Evolutionary conservation across 2,113 vertebrate genomes (phyloP), one percentile per base, ranked within the genome.

Genomic region (Ceyx cyanopectus): DNA sequence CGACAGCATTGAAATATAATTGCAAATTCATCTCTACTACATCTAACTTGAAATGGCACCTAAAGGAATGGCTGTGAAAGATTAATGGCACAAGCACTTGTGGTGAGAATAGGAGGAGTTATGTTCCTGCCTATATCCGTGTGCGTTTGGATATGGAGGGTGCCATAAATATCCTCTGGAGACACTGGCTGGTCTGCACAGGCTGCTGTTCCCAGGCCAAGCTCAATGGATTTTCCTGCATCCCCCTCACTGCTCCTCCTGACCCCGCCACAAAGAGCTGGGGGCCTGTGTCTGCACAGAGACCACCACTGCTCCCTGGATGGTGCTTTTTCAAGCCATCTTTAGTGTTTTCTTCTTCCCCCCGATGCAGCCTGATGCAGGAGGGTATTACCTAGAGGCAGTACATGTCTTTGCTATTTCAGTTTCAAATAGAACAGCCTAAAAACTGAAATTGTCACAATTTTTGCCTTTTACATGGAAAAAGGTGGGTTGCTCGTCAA

Each of bases 251-350:
- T 2, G 20, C 5, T 29, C 20, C 9, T 21, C 9, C 8, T 30
- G 19, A 0, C 27, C 29, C 2, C 11, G 2, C 65, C 48, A 46
- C 4, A 32, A n/a, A 7, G 60, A 40, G 21, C 26, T 0, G 2
- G 16, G 21, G 46, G n/a, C 9, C 29, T 11, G 43, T n/a, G 81
- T 19, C 56, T 43, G 34, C 21, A 24, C 58, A 34, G 23, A 51
- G 51, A 11, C 8, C 10, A 20, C 24, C 6, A 16, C 1, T 22
- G 32, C 41, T 63, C 32, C 60, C 32, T 1, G 5, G 43, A 13
- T 14, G 13, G 26, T 11, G 16, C 13, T 41, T 72, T 20, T 43
- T 34, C 5, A 1, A 32, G 26, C 29, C 20, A 21, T 34, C 50
- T 56, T 41, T 21, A 29, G 10, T 32, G n/a, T 58, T 66, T 46